Conservation (phyloP, 2,888 invertebrate genomes). For the Dione juno region DNA sequence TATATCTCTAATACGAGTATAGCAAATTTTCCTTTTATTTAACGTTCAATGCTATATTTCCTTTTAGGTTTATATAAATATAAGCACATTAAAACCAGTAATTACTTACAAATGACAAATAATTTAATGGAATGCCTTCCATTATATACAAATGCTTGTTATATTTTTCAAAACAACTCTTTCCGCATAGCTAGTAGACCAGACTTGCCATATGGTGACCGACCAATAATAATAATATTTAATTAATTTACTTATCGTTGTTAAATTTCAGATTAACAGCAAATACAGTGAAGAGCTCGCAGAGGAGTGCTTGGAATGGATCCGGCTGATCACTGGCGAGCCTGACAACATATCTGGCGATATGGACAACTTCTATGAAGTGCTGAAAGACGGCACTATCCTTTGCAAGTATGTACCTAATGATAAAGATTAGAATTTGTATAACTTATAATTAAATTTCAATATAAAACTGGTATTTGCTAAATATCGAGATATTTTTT, state of each 20-base stretch:
- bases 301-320: conserved; percentile 96
- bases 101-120: not conserved
- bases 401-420: conserved; percentile 92
- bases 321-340: conserved; percentile 92
- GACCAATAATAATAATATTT: no score
- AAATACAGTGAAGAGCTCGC: conserved; percentile 98
- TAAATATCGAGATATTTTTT: no score
- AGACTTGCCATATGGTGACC: no score
- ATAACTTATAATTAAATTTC: no score
- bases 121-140: not conserved
- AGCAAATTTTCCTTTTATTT: not conserved
- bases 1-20: not conserved
- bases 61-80: not conserved
- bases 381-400: conserved; percentile 94
- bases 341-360: conserved; percentile 93
- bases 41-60: not conserved
- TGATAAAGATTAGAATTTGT: not conserved
- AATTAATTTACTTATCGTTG: not conserved
- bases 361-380: conserved; percentile 96
- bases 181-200: no score
- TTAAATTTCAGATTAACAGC: conserved; percentile 92
- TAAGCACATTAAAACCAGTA: not conserved
- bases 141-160: no score
- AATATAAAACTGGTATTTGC: no score
- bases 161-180: no score